phyloP scores from a whole-genome alignment of 2,888 invertebrate species.

The Drosophila longiperda region DNA sequence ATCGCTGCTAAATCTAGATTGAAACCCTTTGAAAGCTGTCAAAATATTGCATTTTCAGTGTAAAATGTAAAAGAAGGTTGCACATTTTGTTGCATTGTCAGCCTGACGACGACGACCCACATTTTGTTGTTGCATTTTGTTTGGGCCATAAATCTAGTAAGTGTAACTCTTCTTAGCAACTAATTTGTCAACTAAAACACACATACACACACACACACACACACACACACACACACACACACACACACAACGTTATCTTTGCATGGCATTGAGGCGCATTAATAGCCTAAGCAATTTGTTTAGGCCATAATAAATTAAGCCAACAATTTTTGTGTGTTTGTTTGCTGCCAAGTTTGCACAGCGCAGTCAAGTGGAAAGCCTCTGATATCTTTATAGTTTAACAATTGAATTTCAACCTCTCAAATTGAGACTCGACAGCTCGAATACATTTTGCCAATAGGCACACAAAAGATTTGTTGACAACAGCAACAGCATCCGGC shows the following conservation, averaged over 20 bases:
- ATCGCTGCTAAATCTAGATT: slow-evolving; percentile 2
- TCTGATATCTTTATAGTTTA: slow-evolving; percentile 73
- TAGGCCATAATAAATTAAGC: slow-evolving; percentile 68
- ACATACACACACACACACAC: slow-evolving; percentile 30
- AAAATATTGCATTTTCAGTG: background rate
- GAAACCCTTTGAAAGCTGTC: slow-evolving; percentile 1
- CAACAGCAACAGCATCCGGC: slow-evolving; percentile 67
- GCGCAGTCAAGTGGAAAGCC: slow-evolving; percentile 72
- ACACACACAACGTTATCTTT: slow-evolving; percentile 22
- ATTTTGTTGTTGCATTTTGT: slow-evolving; percentile 34
- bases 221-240: slow-evolving; percentile 40
- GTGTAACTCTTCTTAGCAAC: slow-evolving; percentile 50
- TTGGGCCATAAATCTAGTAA: slow-evolving; percentile 54
- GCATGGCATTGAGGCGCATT: slow-evolving; percentile 28
- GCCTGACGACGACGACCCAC: slow-evolving; percentile 40
- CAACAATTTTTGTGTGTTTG: slow-evolving; percentile 55
- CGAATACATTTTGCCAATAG: slow-evolving; percentile 73
- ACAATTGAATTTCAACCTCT: slow-evolving; percentile 72
- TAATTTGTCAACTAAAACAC: slow-evolving; percentile 69
- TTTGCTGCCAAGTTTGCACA: slow-evolving; percentile 34
- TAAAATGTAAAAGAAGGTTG: slow-evolving; percentile 80
- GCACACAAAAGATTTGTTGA: slow-evolving; percentile 80
- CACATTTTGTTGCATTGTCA: slow-evolving; percentile 72
- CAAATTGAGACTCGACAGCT: slow-evolving; percentile 10
- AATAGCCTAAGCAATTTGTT: slow-evolving; percentile 60